Conservation (phyloP, 2,113 vertebrate species). For the Lepus europaeus region DNA sequence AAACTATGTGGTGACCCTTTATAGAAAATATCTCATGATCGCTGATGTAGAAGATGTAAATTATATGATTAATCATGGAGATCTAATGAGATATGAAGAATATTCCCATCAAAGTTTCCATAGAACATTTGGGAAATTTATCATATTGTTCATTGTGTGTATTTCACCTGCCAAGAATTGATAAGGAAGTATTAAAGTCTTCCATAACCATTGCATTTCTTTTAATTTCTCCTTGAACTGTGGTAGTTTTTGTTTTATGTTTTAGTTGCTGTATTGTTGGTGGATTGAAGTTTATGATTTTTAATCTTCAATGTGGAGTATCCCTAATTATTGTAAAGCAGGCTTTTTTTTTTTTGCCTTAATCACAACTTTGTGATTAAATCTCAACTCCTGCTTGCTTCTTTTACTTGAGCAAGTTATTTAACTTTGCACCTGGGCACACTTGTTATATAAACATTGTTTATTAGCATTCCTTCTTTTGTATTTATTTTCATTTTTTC, state of each 20-base stretch:
- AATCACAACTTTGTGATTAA: slow-evolving; percentile 28
- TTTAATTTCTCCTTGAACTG: slow-evolving; percentile 37
- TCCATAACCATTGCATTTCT: not conserved
- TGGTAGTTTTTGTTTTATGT: slow-evolving; percentile 38
- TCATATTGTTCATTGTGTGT: not conserved
- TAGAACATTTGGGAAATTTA: not conserved
- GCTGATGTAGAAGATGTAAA: not conserved
- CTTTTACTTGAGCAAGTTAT: not conserved
- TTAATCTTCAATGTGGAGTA: not conserved
- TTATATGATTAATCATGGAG: slow-evolving; percentile 11
- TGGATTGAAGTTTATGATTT: not conserved
- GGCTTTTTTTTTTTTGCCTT: slow-evolving; percentile 14
- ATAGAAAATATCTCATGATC: not conserved
- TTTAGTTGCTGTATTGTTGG: slow-evolving; percentile 30
- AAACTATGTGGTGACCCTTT: not conserved
- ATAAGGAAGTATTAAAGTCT: slow-evolving; percentile 19
- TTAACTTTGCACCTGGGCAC: slow-evolving; percentile 37
- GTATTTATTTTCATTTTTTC: slow-evolving; percentile 27
- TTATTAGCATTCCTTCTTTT: slow-evolving; percentile 10
- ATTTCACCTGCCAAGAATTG: not conserved
- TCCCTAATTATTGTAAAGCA: slow-evolving; percentile 28
- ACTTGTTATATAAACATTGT: not conserved
- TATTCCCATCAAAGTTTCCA: not conserved
- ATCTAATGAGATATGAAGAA: not conserved
- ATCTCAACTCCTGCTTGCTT: slow-evolving; percentile 27